phyloP scores from a whole-genome alignment of 1,140 invertebrate genomes.

The Heliconius congener region DNA sequence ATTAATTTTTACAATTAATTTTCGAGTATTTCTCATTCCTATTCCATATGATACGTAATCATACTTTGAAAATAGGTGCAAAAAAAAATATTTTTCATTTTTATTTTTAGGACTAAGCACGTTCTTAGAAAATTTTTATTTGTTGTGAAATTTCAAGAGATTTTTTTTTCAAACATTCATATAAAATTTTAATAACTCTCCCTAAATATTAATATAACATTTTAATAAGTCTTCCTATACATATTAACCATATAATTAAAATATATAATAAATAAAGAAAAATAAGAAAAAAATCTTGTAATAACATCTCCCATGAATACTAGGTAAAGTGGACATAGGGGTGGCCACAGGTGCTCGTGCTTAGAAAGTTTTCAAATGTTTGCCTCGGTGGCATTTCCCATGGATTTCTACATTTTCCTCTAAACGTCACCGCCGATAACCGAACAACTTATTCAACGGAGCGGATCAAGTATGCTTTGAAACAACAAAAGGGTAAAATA shows the following conservation, averaged over 20 bases:
- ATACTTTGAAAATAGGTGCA: no score
- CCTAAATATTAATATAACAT: no score
- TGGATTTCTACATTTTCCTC: constrained; percentile 64
- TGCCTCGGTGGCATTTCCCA: constrained; percentile 68
- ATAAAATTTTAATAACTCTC: no score
- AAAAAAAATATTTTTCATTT: no score
- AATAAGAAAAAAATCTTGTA: constrained; percentile 16
- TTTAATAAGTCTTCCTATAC: no score
- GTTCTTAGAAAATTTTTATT: no score
- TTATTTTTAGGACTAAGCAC: no score
- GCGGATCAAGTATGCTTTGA: constrained; percentile 80
- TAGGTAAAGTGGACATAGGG: constrained; percentile 58
- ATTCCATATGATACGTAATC: no score
- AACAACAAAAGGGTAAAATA: constrained; percentile 63
- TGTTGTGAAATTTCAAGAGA: no score
- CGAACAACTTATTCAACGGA: constrained; percentile 70
- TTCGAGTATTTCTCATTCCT: neutral
- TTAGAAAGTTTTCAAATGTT: constrained; percentile 75
- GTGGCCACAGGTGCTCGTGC: constrained; percentile 71
- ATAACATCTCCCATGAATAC: constrained; percentile 39
- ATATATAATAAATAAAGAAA: neutral
- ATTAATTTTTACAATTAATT: neutral
- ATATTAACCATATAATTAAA: neutral
- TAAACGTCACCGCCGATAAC: constrained; percentile 68
- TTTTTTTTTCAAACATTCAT: no score